Evolutionary conservation across 2,797 vertebrate species (phyloP), one percentile per base, ranked within the genome.

Genomic region (Darevskia mixta): DNA sequence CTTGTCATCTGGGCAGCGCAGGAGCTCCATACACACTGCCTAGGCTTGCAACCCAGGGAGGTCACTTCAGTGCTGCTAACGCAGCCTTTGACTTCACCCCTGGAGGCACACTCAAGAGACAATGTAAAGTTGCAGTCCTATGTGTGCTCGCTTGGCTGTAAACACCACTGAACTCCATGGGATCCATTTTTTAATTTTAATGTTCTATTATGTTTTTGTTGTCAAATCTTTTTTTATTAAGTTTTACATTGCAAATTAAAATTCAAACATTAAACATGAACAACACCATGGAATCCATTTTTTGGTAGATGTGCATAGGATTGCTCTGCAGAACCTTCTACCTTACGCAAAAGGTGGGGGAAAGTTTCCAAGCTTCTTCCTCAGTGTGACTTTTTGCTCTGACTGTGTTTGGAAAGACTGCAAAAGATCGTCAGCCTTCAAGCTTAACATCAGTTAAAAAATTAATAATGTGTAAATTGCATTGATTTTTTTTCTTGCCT

Each of bases 381-480:
- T 55, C n/a, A 78, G 64, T 58, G 32, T 61, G 58, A 61, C 38
- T 61, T 38, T 11, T 49, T 45, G 64, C 5, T 43, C 67, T 81
- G 17, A n/a, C 29, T 73, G 15, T 27, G 49, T 61, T 78, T 41
- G 55, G 45, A 45, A 43, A 83, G 64, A 45, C 17, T 8, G 11
- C 8, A 79, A 17, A 55, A 83, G 29, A 76, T 66, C 6, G 43
- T 27, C 78, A 27, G 86, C 3, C 45, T 0, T 49, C 2, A 0
- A 20, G 49, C 76, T 87, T 79, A 86, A 89, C 23, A 75, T 45
- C 79, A n/a, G 87, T 88, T 89, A 49, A 91, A 89, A 88, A 86
- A 15, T 45, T 72, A 84, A 86, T 80, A 78, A 73, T 79, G 66
- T 23, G 77, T 58, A 82, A 38, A 72, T 87, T 83, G 76, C 45